Base-by-base conservation (phyloP, 92 coral and sea anemone genomes). In the Bergia puertoricense region DNA sequence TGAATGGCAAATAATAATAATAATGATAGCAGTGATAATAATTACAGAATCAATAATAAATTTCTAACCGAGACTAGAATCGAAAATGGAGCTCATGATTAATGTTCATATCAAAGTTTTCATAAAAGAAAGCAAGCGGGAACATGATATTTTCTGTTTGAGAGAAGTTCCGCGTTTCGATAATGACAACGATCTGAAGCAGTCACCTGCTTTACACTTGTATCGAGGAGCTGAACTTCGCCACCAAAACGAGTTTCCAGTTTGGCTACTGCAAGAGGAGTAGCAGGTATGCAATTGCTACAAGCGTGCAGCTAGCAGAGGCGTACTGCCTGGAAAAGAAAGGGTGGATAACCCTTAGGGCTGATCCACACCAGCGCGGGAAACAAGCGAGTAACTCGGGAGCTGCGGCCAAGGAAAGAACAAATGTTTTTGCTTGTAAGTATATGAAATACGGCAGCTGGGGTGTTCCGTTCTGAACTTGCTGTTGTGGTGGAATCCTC, bases 91-190 rank as follows among this genome's bases (percentile, higher is more conserved):
- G n/a, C 48, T 1, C n/a, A 39, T 8, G 6, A 43, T 76, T 76
- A 76, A 76, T 76, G 10, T 20, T 76, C 5, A 56, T 1, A 38
- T 76, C 0, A 76, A 14, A n/a, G 80, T 76, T 76, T 43, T 41
- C 40, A 76, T 43, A 39, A 76, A 76, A 39, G 57, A 76, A 76
- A 76, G 80, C 56, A 76, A 11, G 80, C n/a, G 56, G 57, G 56
- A 76, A 76, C 80, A 76, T 39, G 80, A 76, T 76, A 76, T 42
- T 8, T 76, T 76, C 80, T 76, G 6, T 76, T 42, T 76, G 80
- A 38, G 48, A 38, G 48, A 76, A 0, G 80, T 76, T 39, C 80
- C 80, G 22, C 56, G 54, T 76, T 43, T 76, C 48, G 36, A 38
- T 13, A 20, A 69, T 69, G 75, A 0, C 9, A 69, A 69, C 75